Evolutionary conservation across 2,797 vertebrate species (phyloP).

Genomic region (Melanotaenia boesemani): DNA sequence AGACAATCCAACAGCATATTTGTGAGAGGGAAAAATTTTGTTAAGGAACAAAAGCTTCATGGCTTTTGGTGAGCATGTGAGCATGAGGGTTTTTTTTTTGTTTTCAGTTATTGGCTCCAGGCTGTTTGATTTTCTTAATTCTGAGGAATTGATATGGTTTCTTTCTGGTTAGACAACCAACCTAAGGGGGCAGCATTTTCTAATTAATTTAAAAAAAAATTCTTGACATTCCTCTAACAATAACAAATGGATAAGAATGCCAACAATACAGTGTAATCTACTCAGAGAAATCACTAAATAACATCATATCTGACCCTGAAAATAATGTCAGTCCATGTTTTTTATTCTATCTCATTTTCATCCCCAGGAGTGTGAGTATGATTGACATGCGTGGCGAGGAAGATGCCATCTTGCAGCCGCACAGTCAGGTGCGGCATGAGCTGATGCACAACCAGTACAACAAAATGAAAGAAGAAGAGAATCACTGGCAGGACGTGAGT

Average conservation of each 20-base stretch:
- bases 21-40: background rate
- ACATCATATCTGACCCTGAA: background rate
- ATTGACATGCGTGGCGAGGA: slow-evolving; percentile 95
- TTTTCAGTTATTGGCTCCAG: background rate
- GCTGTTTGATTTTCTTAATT: background rate
- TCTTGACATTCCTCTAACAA: background rate
- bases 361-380: slow-evolving; percentile 93
- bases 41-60: background rate
- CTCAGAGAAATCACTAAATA: background rate
- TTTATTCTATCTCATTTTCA: background rate
- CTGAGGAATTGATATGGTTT: background rate
- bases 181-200: background rate
- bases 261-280: background rate
- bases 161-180: background rate
- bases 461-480: slow-evolving; percentile 93
- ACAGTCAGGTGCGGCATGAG: slow-evolving; percentile 93
- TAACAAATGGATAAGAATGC: background rate
- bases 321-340: background rate
- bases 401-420: slow-evolving; percentile 85
- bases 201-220: background rate
- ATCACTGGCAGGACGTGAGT: slow-evolving; percentile 98
- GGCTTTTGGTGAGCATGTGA: too few relatives aligned
- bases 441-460: slow-evolving; percentile 92
- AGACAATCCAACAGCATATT: background rate
- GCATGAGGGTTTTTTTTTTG: background rate